These are phyloP conservation scores for Agrotis ipsilon DNA, from an alignment of 2,888 invertebrate genomes.

Conservation along the genomic window DNA sequence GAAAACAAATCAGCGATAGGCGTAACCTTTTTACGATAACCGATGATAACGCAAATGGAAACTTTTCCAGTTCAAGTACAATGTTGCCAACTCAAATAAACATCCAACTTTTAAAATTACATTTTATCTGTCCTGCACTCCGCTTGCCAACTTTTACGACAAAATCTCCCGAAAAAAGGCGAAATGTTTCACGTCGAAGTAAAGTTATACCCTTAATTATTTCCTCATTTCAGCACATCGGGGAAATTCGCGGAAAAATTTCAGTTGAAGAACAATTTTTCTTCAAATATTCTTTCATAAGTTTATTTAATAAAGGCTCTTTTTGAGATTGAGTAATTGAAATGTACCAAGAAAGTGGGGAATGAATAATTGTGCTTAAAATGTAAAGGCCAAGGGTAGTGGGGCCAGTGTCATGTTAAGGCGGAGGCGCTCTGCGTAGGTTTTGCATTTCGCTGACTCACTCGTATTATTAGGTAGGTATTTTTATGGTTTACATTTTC, in stretches of 20 bases:
- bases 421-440: neutral
- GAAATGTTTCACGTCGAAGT: slow-evolving; percentile 53
- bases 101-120: slow-evolving; percentile 64
- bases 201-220: slow-evolving; percentile 66
- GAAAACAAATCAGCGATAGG: slow-evolving; percentile 22
- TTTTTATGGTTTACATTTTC: too few relatives aligned
- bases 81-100: slow-evolving; percentile 53
- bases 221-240: slow-evolving; percentile 56
- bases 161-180: slow-evolving; percentile 48
- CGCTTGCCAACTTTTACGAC: slow-evolving; percentile 55
- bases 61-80: slow-evolving; percentile 41
- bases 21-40: slow-evolving; percentile 47
- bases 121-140: slow-evolving; percentile 53
- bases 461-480: too few relatives aligned
- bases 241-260: slow-evolving; percentile 52
- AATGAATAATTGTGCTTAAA: slow-evolving; percentile 41
- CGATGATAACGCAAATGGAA: slow-evolving; percentile 46
- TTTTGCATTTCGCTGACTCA: too few relatives aligned
- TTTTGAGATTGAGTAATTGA: slow-evolving; percentile 51
- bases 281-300: slow-evolving; percentile 54
- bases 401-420: neutral
- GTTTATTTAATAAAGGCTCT: slow-evolving; percentile 53
- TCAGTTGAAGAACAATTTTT: slow-evolving; percentile 46
- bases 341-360: slow-evolving; percentile 21
- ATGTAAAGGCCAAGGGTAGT: neutral